Evolutionary conservation across 2,888 invertebrate species (phyloP), one percentile per base, ranked within the genome.

Genomic region (Cataglyphis cursor): DNA sequence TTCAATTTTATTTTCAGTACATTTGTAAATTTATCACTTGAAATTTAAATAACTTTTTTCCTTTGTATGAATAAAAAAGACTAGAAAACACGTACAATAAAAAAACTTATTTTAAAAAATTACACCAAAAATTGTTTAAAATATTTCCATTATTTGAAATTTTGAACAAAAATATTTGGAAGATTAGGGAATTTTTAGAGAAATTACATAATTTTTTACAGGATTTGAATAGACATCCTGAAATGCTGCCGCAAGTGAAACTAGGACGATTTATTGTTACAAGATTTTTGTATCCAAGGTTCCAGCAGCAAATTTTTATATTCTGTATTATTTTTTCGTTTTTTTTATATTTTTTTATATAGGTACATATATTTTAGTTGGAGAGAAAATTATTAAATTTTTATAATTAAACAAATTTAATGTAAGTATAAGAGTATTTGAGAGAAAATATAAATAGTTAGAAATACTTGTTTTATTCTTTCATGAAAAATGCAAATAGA

Each of bases 321-420:
- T 9, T 24, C 18, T 21, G 5, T 59, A 15, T 2, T 57, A 28
- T 41, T 59, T 72, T 18, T 10, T 28, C 1, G 28, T 38, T 4
- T 24, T 15, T n/a, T 59, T 21, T 28, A 0, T n/a, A 18, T 62
- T 73, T 59, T 18, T 48, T 68, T 5, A 6, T 3, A 68, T 28
- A 28, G 28, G 0, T 28, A n/a, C 12, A 44, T 10, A 1, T 31
- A 21, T 83, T 81, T 75, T 74, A 81, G 83, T 12, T 57, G 3
- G n/a, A 21, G 12, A 57, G 3, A 57, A n/a, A 24, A 41, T 41
- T 41, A 31, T 18, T 18, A 15, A 61, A 61, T 61, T 18, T 28
- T 24, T 38, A 41, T 21, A 24, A 28, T 21, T 9, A 57, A 41
- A 2, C 4, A 57, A 38, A 38, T 28, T 15, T 28, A 59, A 59